These are phyloP conservation scores for Adelges cooleyi DNA, from an alignment of 1,140 invertebrate genomes.

Conservation along the genomic window DNA sequence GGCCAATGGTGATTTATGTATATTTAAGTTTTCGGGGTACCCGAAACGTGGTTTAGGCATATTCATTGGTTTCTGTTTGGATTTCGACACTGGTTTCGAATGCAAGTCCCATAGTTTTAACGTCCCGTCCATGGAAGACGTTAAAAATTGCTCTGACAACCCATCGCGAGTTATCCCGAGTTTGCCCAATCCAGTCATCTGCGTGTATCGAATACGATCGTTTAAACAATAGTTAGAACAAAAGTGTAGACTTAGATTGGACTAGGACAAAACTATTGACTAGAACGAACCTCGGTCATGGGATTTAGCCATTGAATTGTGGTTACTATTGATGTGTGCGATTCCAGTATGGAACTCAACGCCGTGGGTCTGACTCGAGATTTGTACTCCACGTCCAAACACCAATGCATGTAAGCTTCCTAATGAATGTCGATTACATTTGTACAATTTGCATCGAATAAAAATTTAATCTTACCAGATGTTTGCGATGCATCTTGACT, in stretches of 20 bases:
- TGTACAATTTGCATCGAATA: no score
- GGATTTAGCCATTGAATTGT: constrained; percentile 20
- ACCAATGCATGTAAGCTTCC: constrained; percentile 9
- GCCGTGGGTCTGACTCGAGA: neutral
- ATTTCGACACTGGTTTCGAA: neutral
- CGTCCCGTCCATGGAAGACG: neutral
- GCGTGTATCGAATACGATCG: no score
- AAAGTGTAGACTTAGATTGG: no score
- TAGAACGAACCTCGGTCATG: neutral
- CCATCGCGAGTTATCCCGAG: neutral
- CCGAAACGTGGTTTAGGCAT: neutral
- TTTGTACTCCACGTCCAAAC: neutral
- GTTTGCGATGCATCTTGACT: neutral
- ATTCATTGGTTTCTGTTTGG: neutral
- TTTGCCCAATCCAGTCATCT: neutral
- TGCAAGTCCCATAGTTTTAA: constrained; percentile 12
- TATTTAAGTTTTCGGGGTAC: neutral
- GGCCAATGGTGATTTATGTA: neutral
- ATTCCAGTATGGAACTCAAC: neutral
- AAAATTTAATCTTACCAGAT: neutral
- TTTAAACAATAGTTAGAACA: no score
- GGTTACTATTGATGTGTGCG: neutral
- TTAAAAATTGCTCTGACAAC: constrained; percentile 18
- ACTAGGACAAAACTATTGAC: no score
- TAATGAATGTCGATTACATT: no score